Evolutionary conservation across 2,888 invertebrate genomes (phyloP).

Genomic region (Trachelus stipa): DNA sequence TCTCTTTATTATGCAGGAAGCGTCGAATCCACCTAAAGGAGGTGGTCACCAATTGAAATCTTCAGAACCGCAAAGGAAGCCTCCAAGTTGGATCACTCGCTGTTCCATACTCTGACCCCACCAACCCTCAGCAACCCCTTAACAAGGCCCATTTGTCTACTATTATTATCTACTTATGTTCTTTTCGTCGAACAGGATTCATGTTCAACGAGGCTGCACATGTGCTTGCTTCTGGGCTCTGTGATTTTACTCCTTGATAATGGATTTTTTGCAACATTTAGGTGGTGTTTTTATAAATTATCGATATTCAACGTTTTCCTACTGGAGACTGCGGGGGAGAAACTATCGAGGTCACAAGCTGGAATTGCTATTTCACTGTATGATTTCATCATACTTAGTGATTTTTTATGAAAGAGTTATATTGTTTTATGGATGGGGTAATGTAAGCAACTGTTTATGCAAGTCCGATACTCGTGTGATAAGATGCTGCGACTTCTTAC

Average conservation of each 20-base stretch:
- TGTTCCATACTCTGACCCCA: slow-evolving; percentile 89
- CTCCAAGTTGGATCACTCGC: slow-evolving; percentile 86
- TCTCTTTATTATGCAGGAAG: slow-evolving; percentile 74
- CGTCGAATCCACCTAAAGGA: slow-evolving; percentile 88
- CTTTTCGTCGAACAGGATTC: slow-evolving; percentile 56
- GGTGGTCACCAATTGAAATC: slow-evolving; percentile 83
- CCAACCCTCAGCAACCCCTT: slow-evolving; percentile 44
- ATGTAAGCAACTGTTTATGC: neutral
- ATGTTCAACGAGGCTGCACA: slow-evolving; percentile 47
- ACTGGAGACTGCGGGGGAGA: slow-evolving; percentile 42
- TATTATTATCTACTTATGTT: slow-evolving; percentile 54
- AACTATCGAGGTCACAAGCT: slow-evolving; percentile 40
- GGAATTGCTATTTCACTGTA: slow-evolving; percentile 10
- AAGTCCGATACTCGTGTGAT: neutral
- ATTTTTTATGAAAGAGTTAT: slow-evolving; percentile 1
- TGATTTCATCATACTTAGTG: neutral
- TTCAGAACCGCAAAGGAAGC: slow-evolving; percentile 83
- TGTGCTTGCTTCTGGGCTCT: slow-evolving; percentile 34
- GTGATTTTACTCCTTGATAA: slow-evolving; percentile 55
- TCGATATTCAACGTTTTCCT: slow-evolving; percentile 39
- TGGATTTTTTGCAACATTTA: slow-evolving; percentile 42
- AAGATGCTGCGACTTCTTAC: neutral
- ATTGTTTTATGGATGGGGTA: neutral
- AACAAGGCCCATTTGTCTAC: slow-evolving; percentile 52
- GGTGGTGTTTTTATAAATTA: slow-evolving; percentile 50